Conservation (phyloP, 2,797 vertebrate genomes). For the Girardinus metallicus region DNA sequence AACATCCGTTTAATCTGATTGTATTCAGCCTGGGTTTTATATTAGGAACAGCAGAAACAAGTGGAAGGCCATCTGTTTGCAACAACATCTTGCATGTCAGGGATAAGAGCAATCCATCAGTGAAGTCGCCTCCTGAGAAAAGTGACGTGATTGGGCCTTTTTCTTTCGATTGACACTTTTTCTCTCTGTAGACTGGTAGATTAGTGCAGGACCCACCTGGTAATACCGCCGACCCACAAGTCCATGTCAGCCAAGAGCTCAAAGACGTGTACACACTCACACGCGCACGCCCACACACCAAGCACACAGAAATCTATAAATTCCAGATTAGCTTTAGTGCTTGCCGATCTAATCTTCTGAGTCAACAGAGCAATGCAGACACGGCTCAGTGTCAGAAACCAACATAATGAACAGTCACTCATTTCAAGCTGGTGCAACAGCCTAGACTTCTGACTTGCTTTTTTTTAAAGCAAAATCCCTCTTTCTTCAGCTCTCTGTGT, state of each 20-base stretch:
- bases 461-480: conserved; percentile 24
- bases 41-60: neutral
- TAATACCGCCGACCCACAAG: conserved; percentile 47
- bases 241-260: conserved; percentile 46
- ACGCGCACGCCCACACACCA: conserved; percentile 13
- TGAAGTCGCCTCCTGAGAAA: neutral
- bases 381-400: conserved; percentile 58
- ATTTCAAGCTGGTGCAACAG: conserved; percentile 35
- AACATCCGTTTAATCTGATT: neutral
- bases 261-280: conserved; percentile 4
- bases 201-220: conserved; percentile 40
- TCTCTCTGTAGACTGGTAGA: conserved; percentile 29
- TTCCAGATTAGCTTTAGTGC: conserved; percentile 70
- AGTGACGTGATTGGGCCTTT: neutral
- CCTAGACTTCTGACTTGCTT: neutral
- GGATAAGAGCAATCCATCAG: conserved; percentile 1
- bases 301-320: conserved; percentile 68
- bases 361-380: conserved; percentile 73
- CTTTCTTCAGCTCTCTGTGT: conserved; percentile 12
- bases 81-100: neutral
- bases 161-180: conserved; percentile 5
- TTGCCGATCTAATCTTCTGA: conserved; percentile 74
- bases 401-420: conserved; percentile 61
- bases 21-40: neutral
- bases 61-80: neutral